Evolutionary conservation across 2,797 vertebrate species (phyloP).

Genomic region (Miichthys miiuy): DNA sequence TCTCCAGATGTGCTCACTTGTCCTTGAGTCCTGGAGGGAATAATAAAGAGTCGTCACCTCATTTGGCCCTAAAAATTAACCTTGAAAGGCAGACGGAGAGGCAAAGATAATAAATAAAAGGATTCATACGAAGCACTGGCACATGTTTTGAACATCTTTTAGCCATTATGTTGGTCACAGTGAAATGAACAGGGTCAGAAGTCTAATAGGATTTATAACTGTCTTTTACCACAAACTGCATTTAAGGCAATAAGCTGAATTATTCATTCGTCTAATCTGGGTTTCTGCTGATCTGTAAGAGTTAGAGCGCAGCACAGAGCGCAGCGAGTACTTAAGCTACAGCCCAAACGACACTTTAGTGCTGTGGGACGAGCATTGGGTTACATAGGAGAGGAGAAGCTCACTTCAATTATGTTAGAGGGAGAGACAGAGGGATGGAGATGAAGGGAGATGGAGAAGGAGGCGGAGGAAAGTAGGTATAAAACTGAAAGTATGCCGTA

Average conservation of each 20-base stretch:
- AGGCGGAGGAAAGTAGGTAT: conserved; percentile 17
- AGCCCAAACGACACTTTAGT: conserved; percentile 66
- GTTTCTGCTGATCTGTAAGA: conserved; percentile 61
- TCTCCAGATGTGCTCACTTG: conserved; percentile 19
- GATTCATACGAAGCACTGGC: not conserved
- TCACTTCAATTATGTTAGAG: conserved; percentile 56
- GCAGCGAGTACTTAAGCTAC: conserved; percentile 54
- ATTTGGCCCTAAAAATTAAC: not conserved
- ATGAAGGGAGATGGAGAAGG: conserved; percentile 14
- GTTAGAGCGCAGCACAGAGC: conserved; percentile 47
- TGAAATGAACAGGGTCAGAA: conserved; percentile 37
- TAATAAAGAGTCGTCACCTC: conserved; percentile 6
- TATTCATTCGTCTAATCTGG: conserved; percentile 70
- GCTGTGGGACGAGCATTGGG: conserved; percentile 64
- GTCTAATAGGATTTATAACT: conserved; percentile 56
- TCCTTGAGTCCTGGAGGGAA: conserved; percentile 44
- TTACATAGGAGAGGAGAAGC: conserved; percentile 62
- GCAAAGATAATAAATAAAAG: conserved; percentile 2
- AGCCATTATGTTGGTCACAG: conserved; percentile 13
- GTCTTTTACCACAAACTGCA: conserved; percentile 64
- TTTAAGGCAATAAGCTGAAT: conserved; percentile 72
- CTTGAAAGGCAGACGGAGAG: not conserved
- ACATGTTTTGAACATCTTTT: not conserved
- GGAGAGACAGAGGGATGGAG: not conserved
- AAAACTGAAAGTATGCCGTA: conserved; percentile 27